A percentile compares a stretch with the other conserved stretches of the same genome.
phyloP scores from a whole-genome alignment of 92 coral and sea anemone genomes.

The Pocillopora meandrina region DNA sequence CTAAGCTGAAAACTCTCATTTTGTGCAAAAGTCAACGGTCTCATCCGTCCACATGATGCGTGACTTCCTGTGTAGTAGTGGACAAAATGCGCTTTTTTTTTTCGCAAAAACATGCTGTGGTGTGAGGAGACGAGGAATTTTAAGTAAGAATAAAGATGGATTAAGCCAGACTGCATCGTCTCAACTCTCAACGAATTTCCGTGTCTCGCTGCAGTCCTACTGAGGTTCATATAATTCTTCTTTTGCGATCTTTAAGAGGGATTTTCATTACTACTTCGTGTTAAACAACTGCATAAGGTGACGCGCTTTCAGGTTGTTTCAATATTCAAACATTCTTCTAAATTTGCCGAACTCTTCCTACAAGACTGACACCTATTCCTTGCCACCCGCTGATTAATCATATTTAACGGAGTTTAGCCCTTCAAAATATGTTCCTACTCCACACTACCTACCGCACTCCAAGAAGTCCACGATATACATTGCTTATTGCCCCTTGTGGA shows the following conservation, averaged over 20 bases:
- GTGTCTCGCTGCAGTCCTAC: neutral
- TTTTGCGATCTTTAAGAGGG: neutral
- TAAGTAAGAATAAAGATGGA: constrained; percentile 18
- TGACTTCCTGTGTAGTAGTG: too few species aligned
- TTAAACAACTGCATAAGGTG: neutral
- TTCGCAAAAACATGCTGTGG: neutral
- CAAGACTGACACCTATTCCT: neutral
- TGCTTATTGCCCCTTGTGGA: neutral
- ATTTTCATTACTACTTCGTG: neutral
- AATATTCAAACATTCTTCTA: neutral
- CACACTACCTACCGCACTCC: too few species aligned
- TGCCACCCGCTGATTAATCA: neutral
- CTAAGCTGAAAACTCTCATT: too few species aligned
- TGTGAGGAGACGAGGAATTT: constrained; percentile 22
- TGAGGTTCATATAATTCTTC: neutral
- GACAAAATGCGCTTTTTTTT: neutral
- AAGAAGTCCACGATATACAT: too few species aligned
- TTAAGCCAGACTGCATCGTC: neutral
- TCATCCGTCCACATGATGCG: too few species aligned
- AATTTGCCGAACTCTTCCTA: neutral
- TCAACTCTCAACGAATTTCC: neutral
- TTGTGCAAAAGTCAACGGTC: too few species aligned
- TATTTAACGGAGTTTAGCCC: neutral
- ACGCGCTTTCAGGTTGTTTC: neutral
- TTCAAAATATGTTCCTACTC: neutral